These are phyloP conservation scores for Cotesia congregata DNA, from an alignment of 2,888 invertebrate genomes.

Conservation along the genomic window DNA sequence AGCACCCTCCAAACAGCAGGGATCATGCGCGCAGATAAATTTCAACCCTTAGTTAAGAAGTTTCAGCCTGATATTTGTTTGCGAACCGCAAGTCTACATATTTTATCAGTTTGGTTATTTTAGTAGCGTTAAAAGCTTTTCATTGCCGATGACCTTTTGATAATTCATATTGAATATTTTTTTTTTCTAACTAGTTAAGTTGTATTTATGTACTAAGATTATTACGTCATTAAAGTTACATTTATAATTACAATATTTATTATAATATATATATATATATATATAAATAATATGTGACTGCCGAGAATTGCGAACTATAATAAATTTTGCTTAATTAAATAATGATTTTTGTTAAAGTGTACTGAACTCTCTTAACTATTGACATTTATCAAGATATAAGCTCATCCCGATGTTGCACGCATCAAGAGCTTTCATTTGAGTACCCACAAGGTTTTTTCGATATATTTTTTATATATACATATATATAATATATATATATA, in stretches of 20 bases:
- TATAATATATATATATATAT: slow-evolving; percentile 3
- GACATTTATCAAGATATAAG: too few relatives aligned
- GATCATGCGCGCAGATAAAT: not conserved
- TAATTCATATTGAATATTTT: slow-evolving; percentile 4
- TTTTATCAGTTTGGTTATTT: not conserved
- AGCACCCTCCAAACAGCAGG: slow-evolving; percentile 7
- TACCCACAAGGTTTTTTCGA: too few relatives aligned
- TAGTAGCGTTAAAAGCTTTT: slow-evolving; percentile 3
- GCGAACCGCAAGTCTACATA: not conserved
- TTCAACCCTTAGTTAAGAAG: not conserved
- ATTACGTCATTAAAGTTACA: not conserved
- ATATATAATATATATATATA: too few relatives aligned
- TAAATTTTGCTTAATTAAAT: too few relatives aligned
- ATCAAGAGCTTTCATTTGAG: too few relatives aligned
- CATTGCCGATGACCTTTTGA: slow-evolving; percentile 15
- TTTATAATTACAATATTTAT: slow-evolving; percentile 2
- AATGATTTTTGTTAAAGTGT: too few relatives aligned
- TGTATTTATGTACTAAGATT: not conserved
- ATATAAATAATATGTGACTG: slow-evolving; percentile 3
- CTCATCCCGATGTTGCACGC: too few relatives aligned
- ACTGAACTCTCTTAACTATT: too few relatives aligned
- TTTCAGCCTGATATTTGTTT: not conserved
- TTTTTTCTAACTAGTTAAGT: not conserved
- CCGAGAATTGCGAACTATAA: too few relatives aligned
- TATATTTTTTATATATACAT: too few relatives aligned